These are phyloP conservation scores for Bimastos eiseni DNA, from an alignment of 2,888 invertebrate species.

Conservation along the genomic window DNA sequence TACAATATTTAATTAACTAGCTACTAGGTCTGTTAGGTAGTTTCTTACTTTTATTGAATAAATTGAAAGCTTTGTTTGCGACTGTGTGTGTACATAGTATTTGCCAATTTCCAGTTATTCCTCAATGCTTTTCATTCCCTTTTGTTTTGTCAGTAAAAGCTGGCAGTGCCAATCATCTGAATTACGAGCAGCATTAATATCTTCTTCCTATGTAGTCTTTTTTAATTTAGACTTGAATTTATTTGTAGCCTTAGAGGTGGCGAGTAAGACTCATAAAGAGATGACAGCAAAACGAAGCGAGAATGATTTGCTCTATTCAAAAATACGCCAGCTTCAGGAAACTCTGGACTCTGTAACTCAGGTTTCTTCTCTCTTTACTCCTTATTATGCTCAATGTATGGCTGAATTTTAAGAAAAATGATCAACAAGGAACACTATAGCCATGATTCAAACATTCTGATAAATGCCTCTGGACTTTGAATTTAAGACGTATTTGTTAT, in stretches of 20 bases:
- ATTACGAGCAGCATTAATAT: not conserved
- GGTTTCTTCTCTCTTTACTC: conserved; percentile 46
- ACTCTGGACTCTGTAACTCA: conserved; percentile 52
- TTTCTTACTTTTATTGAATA: too few species aligned
- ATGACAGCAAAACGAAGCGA: conserved; percentile 57
- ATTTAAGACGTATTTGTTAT: too few species aligned
- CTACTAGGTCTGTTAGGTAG: too few species aligned
- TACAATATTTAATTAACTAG: too few species aligned
- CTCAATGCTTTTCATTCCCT: too few species aligned
- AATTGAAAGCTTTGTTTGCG: too few species aligned
- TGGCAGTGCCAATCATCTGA: too few species aligned
- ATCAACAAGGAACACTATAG: not conserved
- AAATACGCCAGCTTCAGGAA: conserved; percentile 55
- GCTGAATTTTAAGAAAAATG: not conserved
- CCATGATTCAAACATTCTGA: not conserved
- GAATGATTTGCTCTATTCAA: conserved; percentile 53
- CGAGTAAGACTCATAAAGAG: conserved; percentile 59
- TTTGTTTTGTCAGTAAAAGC: not conserved
- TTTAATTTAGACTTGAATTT: not conserved
- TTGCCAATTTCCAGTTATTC: too few species aligned
- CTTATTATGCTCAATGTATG: not conserved
- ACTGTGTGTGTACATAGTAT: too few species aligned
- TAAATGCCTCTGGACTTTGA: too few species aligned
- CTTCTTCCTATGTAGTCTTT: not conserved
- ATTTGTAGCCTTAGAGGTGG: conserved; percentile 47